Evolutionary conservation across 35 echinoderm and acorn worm species (phyloP), one percentile per base, ranked within the genome.

Genomic region (Lytechinus pictus): DNA sequence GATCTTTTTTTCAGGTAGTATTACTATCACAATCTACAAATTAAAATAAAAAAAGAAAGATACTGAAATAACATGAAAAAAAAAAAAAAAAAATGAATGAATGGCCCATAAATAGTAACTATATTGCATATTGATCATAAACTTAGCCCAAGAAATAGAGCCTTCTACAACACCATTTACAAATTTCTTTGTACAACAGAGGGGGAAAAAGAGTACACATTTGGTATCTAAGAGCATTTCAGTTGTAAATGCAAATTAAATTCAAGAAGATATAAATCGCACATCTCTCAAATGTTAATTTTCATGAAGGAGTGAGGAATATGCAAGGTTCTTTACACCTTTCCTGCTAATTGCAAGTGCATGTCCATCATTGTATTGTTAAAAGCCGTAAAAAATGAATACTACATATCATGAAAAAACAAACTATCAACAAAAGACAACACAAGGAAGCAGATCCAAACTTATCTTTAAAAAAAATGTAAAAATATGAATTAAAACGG

Each of bases 81-180:
- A 93, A 54, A 93, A 27, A 57, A 21, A 55, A 27, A 55, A 93
- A 93, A 54, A 93, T 10, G 27, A 93, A 93, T 57, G 9, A 55
- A 93, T 93, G 92, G 92, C 92, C 92, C 92, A 93, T 93, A 93
- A 93, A 93, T 93, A 93, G 54, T 10, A 93, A 55, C 92, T 93
- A 93, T 93, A 93, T 93, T 93, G 92, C 92, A 93, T 93, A 93
- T 93, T 93, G 54, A 93, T 90, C 88, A 14, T 90, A 90, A 90
- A 90, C 88, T 51, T 53, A 89, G 52, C 52, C 87, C 29, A 52
- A 44, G 28, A 14, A 52, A 44, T 52, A 16, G 52, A 90, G 88
- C 88, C 33, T 90, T 90, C 88, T 90, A 90, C 88, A 90, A 52
- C 88, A 90, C 88, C 88, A 90, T 90, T 90, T 90, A 44, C 28